A percentile compares a stretch with the other conserved stretches of the same genome.
phyloP scores from a whole-genome alignment of 2,888 invertebrate species.

The Saturnia japonica region DNA sequence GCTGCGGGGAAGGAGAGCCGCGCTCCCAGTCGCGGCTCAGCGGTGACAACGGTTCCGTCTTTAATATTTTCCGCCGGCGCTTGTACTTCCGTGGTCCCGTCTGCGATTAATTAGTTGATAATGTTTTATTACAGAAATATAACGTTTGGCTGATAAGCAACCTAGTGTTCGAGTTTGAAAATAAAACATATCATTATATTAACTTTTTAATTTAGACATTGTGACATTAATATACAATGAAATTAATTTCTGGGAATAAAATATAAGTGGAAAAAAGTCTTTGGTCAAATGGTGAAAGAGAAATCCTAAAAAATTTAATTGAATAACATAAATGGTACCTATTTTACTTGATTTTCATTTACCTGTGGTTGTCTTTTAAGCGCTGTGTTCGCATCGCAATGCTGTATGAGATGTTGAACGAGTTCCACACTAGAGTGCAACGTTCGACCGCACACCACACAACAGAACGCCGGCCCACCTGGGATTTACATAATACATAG shows the following conservation, averaged over 20 bases:
- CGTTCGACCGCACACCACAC: constrained; percentile 88
- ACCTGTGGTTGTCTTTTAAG: constrained; percentile 89
- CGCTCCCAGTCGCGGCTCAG: constrained; percentile 42
- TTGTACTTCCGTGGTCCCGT: constrained; percentile 91
- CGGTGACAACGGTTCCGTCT: constrained; percentile 56
- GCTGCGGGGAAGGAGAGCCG: constrained; percentile 30
- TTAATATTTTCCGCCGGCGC: constrained; percentile 86
- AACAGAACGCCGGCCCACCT: constrained; percentile 85
- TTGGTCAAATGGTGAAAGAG: background rate
- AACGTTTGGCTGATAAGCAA: too few species aligned
- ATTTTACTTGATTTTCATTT: constrained; percentile 1
- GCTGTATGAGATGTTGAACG: constrained; percentile 91
- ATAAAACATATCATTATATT: too few species aligned
- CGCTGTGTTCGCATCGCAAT: constrained; percentile 93
- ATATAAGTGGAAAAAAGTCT: too few species aligned
- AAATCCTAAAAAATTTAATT: background rate
- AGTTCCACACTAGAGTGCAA: constrained; percentile 87
- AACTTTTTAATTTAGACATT: too few species aligned
- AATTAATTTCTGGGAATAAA: too few species aligned
- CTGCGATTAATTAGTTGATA: constrained; percentile 50
- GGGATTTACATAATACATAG: background rate
- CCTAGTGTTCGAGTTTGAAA: too few species aligned
- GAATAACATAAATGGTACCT: background rate
- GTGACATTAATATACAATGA: too few species aligned
- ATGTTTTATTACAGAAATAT: background rate